Evolutionary conservation across 2,797 vertebrate genomes (phyloP).

Genomic region (Adrianichthys oophorus): DNA sequence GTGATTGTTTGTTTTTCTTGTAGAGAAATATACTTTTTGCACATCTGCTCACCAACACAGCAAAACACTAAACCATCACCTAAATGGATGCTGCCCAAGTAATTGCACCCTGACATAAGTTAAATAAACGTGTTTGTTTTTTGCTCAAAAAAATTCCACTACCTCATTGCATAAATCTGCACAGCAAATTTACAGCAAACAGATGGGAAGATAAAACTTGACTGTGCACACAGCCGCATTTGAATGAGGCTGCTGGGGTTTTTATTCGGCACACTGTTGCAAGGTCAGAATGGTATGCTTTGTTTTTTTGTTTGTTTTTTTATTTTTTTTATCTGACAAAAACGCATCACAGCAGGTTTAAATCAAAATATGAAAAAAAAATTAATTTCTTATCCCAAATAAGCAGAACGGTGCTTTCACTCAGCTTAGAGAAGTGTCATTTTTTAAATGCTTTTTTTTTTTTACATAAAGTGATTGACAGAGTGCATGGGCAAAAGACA

Average conservation of each 20-base stretch:
- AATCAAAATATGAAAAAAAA: too few relatives aligned
- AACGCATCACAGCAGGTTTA: too few relatives aligned
- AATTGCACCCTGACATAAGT: slow-evolving; percentile 72
- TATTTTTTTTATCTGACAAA: too few relatives aligned
- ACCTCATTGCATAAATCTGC: slow-evolving; percentile 65
- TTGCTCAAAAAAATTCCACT: slow-evolving; percentile 60
- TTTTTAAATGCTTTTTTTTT: too few relatives aligned
- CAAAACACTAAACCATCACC: slow-evolving; percentile 61
- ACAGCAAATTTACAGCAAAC: slow-evolving; percentile 71
- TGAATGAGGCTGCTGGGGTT: slow-evolving; percentile 37
- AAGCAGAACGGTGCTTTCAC: too few relatives aligned
- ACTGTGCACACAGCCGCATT: slow-evolving; percentile 25
- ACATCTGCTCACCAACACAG: slow-evolving; percentile 58
- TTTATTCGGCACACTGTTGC: not conserved
- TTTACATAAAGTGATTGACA: too few relatives aligned
- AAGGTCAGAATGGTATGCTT: too few relatives aligned
- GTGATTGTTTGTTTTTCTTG: too few relatives aligned
- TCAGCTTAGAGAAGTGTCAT: too few relatives aligned
- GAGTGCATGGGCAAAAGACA: too few relatives aligned
- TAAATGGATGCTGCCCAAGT: slow-evolving; percentile 65
- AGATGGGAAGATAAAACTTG: slow-evolving; percentile 70
- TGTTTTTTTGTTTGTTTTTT: too few relatives aligned
- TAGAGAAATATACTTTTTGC: slow-evolving; percentile 31
- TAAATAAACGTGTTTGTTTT: slow-evolving; percentile 80
- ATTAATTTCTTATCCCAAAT: too few relatives aligned